phyloP scores from a whole-genome alignment of 2,797 vertebrate genomes.

The Labeo calbasu region DNA sequence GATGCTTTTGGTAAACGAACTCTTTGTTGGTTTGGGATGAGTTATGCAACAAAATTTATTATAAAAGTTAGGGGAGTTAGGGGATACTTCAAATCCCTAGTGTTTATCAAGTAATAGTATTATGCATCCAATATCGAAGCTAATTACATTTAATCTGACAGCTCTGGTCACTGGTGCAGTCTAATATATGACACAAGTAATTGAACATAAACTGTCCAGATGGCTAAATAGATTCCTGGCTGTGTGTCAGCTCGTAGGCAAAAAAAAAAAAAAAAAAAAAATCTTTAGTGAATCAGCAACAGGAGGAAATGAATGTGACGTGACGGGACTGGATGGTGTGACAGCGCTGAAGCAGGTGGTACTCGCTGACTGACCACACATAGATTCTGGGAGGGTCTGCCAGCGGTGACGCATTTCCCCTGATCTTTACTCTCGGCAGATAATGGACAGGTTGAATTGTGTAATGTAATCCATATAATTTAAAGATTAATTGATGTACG shows the following conservation, averaged over 20 bases:
- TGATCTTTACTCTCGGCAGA: constrained; percentile 13
- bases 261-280: background rate
- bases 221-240: constrained; percentile 36
- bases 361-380: background rate
- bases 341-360: constrained; percentile 16
- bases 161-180: constrained; percentile 28
- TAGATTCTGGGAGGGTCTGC: constrained; percentile 15
- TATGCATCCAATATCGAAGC: background rate
- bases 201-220: constrained; percentile 31
- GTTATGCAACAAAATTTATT: too few species aligned
- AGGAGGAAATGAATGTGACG: constrained; percentile 1
- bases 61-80: background rate
- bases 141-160: constrained; percentile 31
- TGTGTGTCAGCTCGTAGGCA: background rate
- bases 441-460: constrained; percentile 18
- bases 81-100: background rate
- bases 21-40: background rate
- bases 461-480: constrained; percentile 35
- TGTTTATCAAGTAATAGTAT: background rate
- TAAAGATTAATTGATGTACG: constrained; percentile 21
- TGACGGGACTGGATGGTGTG: background rate
- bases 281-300: background rate
- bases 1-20: background rate
- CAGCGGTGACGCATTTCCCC: constrained; percentile 20
- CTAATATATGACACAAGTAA: constrained; percentile 7